Evolutionary conservation across 2,797 vertebrate genomes (phyloP), one percentile per base, ranked within the genome.

Genomic region (Scyliorhinus canicula): DNA sequence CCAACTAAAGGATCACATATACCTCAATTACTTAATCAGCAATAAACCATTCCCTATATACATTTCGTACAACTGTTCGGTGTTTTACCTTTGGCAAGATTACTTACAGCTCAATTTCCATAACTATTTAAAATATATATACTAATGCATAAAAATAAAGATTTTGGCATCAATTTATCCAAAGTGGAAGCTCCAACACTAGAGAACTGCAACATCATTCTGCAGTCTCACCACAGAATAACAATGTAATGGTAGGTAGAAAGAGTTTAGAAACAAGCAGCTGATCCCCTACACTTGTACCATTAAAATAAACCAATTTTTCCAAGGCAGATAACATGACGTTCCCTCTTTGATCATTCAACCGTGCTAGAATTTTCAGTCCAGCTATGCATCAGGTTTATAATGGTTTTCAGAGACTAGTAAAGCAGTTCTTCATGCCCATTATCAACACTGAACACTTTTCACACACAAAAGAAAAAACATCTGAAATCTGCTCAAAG

Each of bases 141-240:
- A 99, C 98, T 98, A 98, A 98, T 98, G 98, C 99, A 99, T 99
- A 99, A 99, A 99, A 99, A 99, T 99, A 99, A 99, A 99, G 98
- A 99, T 99, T 99, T 99, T 99, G 99, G 98, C 99, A 99, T 99
- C 97, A 97, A 97, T 97, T 96, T 96, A 96, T 97, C 97, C 96
- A 97, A 97, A 97, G 96, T 97, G 98, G 97, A 98, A 98, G 98
- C 97, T 96, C 97, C 67, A 74, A 71, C 93, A 93, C 93, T n/a
- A 74, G 47, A 97, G 67, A 97, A 96, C 97, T 97, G 96, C 96
- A 96, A 96, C 95, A 97, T 96, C 97, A 96, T 97, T 96, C 97
- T 97, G 96, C 96, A 95, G 96, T 96, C 96, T 97, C 95, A 96
- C 96, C 74, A 95, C 95, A 95, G 95, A 95, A 95, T 91, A 93